Evolutionary conservation across 2,113 vertebrate genomes (phyloP).

Genomic region (Cyphomyrus discorhynchus): DNA sequence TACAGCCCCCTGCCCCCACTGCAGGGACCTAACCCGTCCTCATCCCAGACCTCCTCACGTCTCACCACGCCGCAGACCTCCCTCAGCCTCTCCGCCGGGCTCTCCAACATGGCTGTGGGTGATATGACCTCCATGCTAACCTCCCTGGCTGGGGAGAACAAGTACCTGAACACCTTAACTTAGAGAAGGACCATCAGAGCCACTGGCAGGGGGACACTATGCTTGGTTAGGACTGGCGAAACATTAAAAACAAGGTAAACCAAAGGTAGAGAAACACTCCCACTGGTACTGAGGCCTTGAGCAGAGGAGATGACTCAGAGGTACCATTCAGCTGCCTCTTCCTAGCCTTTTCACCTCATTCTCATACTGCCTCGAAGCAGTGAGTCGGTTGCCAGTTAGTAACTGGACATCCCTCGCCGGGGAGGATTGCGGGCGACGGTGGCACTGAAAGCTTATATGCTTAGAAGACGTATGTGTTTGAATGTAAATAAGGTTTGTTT

Average conservation of each 20-base stretch:
- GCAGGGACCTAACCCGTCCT: constrained; percentile 46
- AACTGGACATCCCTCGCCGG: constrained; percentile 49
- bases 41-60: constrained; percentile 63
- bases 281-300: not conserved
- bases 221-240: not conserved
- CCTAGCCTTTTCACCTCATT: not conserved
- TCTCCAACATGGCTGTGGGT: constrained; percentile 93
- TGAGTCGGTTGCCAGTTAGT: constrained; percentile 15
- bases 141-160: constrained; percentile 85
- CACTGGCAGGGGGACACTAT: not conserved
- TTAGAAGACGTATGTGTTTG: constrained; percentile 18
- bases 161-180: constrained; percentile 85
- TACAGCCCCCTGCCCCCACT: constrained; percentile 60
- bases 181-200: constrained; percentile 41
- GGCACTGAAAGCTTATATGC: constrained; percentile 48
- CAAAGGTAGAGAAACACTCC: constrained; percentile 44
- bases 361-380: constrained; percentile 5
- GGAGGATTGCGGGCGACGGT: constrained; percentile 30
- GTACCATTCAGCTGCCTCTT: not conserved
- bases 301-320: not conserved
- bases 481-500: constrained; percentile 61
- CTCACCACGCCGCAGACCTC: constrained; percentile 63
- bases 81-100: constrained; percentile 52
- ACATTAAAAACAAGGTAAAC: constrained; percentile 33
- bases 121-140: constrained; percentile 94